Conservation (phyloP, 2,888 invertebrate species). For the Clitarchus hookeri region DNA sequence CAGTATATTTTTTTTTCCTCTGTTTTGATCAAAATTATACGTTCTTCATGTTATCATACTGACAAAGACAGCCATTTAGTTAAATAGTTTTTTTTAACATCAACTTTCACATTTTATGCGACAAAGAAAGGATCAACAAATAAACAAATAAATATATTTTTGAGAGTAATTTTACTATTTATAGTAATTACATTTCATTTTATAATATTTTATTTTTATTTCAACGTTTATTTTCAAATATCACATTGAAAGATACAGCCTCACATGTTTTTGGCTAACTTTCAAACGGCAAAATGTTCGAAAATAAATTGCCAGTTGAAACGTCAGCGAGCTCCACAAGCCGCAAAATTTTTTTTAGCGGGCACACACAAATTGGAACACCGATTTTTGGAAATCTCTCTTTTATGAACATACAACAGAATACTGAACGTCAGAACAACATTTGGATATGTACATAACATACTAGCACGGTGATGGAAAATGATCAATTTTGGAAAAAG, state of each 20-base stretch:
- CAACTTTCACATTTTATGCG: constrained; percentile 52
- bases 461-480: background rate
- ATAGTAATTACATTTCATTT: constrained; percentile 36
- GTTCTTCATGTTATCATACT: constrained; percentile 39
- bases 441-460: background rate
- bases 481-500: background rate
- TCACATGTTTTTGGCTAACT: constrained; percentile 48
- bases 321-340: background rate
- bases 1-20: constrained; percentile 46
- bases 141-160: constrained; percentile 53
- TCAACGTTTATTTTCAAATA: constrained; percentile 48
- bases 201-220: constrained; percentile 31
- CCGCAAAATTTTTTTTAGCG: constrained; percentile 18
- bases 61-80: constrained; percentile 43
- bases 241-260: constrained; percentile 59
- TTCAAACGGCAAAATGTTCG: constrained; percentile 17
- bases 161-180: constrained; percentile 36
- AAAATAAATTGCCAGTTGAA: background rate
- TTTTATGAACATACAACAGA: background rate
- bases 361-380: constrained; percentile 23
- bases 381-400: background rate
- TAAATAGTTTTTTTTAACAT: constrained; percentile 51
- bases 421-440: background rate
- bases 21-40: constrained; percentile 47
- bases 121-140: constrained; percentile 51